These are phyloP conservation scores for Bagarius yarrelli DNA, from an alignment of 2,113 vertebrate genomes.

Conservation along the genomic window DNA sequence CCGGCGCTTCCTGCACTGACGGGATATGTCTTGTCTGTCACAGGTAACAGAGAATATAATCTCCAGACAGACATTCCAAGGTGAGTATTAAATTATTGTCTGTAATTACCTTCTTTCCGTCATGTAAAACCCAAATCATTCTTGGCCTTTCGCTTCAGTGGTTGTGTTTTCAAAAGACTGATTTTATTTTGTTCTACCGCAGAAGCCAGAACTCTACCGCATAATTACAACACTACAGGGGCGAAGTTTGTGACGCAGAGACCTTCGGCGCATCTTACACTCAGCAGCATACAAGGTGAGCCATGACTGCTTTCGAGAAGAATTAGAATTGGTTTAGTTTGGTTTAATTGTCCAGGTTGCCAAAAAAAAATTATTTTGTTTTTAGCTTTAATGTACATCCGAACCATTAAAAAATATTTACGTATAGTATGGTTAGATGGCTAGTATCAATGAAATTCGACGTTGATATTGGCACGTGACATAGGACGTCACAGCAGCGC, in stretches of 20 bases:
- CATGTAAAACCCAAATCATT: not conserved
- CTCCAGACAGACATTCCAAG: slow-evolving; percentile 71
- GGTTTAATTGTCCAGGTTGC: not conserved
- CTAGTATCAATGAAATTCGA: too few species aligned
- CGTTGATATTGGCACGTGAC: too few species aligned
- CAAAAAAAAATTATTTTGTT: not conserved
- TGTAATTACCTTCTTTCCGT: not conserved
- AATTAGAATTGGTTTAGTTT: not conserved
- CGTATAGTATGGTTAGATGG: too few species aligned
- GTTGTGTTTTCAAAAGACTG: slow-evolving; percentile 15
- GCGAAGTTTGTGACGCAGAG: slow-evolving; percentile 72
- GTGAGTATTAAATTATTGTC: slow-evolving; percentile 62
- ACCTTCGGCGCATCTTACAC: slow-evolving; percentile 76
- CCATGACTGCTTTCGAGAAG: not conserved
- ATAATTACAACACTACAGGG: slow-evolving; percentile 69
- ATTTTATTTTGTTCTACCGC: slow-evolving; percentile 29
- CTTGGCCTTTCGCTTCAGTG: not conserved
- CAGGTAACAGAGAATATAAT: slow-evolving; percentile 79
- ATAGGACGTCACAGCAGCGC: too few species aligned
- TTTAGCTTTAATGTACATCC: too few species aligned
- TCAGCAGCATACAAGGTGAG: slow-evolving; percentile 68
- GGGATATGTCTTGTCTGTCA: slow-evolving; percentile 2
- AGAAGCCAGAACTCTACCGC: slow-evolving; percentile 73
- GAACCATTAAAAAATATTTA: too few species aligned
- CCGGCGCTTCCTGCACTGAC: not conserved